phyloP scores from a whole-genome alignment of 1,140 invertebrate genomes.

The Drosophila nikananu region DNA sequence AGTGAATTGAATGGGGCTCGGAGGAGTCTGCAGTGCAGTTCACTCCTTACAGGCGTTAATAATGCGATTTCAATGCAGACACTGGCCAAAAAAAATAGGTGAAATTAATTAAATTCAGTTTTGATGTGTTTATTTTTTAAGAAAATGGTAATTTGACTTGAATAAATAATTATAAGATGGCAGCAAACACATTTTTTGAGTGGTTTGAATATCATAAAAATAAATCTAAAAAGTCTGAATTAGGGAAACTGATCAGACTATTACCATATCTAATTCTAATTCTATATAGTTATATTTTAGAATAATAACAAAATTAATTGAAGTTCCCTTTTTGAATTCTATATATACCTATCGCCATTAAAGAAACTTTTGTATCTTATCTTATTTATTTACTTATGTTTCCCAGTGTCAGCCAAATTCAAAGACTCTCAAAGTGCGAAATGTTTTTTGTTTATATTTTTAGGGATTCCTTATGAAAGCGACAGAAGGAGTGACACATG shows the following conservation, averaged over 20 bases:
- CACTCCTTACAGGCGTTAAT: slow-evolving; percentile 71
- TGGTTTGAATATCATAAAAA: too few relatives aligned
- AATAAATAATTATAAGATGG: neutral
- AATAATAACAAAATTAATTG: neutral
- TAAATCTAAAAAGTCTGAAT: too few relatives aligned
- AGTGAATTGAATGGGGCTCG: slow-evolving; percentile 45
- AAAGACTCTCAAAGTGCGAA: slow-evolving; percentile 69
- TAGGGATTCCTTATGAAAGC: slow-evolving; percentile 63
- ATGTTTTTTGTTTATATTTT: slow-evolving; percentile 36
- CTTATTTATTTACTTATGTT: neutral
- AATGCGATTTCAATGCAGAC: slow-evolving; percentile 81
- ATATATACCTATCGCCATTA: too few relatives aligned
- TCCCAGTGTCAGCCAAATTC: slow-evolving; percentile 44
- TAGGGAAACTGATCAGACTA: too few relatives aligned
- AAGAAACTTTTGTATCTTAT: too few relatives aligned
- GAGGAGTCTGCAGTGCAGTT: slow-evolving; percentile 15
- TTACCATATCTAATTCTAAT: too few relatives aligned
- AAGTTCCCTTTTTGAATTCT: neutral
- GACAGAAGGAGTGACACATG: slow-evolving; percentile 82
- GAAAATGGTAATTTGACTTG: rapidly evolving
- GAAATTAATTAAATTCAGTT: too few relatives aligned
- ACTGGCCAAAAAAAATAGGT: neutral
- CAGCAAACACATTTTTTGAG: neutral
- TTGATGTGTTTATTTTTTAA: rapidly evolving
- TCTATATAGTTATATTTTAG: too few relatives aligned